Percentiles rank a stretch among this genome's conserved stretches.
Conservation (phyloP, 2,888 invertebrate species). For the Xanthia icteritia region DNA sequence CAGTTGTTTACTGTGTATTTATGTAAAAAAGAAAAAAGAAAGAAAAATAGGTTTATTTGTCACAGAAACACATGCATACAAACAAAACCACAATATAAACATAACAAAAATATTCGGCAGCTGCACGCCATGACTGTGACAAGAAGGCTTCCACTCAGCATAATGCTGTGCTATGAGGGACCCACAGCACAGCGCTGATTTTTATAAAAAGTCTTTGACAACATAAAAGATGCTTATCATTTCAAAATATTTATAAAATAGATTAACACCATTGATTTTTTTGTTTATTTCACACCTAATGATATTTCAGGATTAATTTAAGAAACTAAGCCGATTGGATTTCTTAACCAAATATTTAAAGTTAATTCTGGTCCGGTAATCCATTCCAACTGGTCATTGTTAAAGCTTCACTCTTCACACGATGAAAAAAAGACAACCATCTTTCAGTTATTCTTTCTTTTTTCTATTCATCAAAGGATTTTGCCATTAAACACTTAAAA, state of each 20-base stretch:
- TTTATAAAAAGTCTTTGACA: neutral
- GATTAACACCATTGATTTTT: no score
- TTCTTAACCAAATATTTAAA: neutral
- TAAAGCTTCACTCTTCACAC: neutral
- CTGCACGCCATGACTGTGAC: no score
- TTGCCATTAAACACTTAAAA: constrained; percentile 52
- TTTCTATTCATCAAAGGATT: constrained; percentile 13
- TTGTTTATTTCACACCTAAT: neutral
- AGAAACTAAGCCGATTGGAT: neutral
- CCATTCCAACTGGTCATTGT: neutral
- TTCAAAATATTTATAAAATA: neutral
- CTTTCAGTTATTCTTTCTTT: neutral
- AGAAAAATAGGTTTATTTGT: no score
- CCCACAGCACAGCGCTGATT: no score
- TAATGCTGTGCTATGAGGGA: no score
- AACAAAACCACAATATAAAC: no score
- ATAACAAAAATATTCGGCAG: no score
- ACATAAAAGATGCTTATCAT: neutral
- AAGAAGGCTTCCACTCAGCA: no score
- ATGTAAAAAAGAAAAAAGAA: no score
- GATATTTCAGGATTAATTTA: no score
- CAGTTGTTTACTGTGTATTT: neutral
- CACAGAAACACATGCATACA: no score
- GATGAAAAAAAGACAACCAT: neutral
- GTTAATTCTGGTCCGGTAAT: neutral